These are phyloP conservation scores for Mimas tiliae DNA, from an alignment of 2,888 invertebrate species.

Conservation along the genomic window DNA sequence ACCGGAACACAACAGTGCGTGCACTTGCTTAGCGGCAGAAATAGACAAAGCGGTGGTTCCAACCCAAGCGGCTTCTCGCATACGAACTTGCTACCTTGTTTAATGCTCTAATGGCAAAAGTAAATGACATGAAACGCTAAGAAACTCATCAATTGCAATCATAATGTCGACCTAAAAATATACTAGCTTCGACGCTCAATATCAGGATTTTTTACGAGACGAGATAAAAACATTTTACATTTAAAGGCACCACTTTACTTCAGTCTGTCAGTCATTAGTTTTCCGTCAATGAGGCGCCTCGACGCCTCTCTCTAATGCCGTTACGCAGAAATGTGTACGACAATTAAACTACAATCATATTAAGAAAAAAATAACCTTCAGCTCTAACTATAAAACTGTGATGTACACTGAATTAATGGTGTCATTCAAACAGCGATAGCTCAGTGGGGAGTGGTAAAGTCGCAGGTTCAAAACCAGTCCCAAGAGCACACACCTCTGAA, in stretches of 20 bases:
- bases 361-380: neutral
- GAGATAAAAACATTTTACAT: conserved; percentile 19
- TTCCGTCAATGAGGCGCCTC: conserved; percentile 17
- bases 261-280: conserved; percentile 11
- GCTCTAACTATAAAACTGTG: neutral
- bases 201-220: conserved; percentile 4
- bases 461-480: no score
- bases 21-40: no score
- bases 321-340: conserved; percentile 9
- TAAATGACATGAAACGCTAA: neutral
- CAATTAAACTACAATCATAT: conserved; percentile 2
- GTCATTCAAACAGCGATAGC: neutral
- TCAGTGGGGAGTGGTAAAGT: no score
- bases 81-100: no score
- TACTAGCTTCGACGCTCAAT: no score
- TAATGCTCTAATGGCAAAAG: no score
- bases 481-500: no score
- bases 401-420: neutral
- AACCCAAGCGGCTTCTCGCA: no score
- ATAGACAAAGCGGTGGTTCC: no score
- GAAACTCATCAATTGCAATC: neutral
- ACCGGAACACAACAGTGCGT: no score
- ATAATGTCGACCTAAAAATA: neutral
- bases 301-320: neutral
- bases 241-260: conserved; percentile 1